Base-by-base conservation (phyloP, 2,113 vertebrate species). In the Lagopus muta region DNA sequence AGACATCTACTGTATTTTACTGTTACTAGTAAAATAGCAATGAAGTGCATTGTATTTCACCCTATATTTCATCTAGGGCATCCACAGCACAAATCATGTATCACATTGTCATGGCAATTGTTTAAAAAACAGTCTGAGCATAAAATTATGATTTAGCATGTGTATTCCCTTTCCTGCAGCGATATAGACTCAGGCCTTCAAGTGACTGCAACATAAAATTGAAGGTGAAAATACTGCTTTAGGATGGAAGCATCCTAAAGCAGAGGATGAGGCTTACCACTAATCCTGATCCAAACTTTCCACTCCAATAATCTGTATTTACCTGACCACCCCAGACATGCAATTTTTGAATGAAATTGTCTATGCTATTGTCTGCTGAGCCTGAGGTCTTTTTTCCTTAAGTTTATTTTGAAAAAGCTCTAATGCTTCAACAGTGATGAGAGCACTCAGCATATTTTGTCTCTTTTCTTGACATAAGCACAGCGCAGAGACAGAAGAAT, bases 21-120 rank as follows among this genome's bases (percentile, higher is more conserved):
- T 40, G 71, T 72, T 60, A 87, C 73, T 74, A 95, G 82, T 40
- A 47, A 48, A 81, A 95, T 92, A 96, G 70, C 84, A 91, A 72
- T 96, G 64, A 95, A 96, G 94, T 48, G 36, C 58, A 81, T 91
- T 94, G 69, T 30, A 80, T 93, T 95, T 92, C 84, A 81, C 55
- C 82, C 66, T 88, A 27, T 90, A 72, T 89, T 79, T 95, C 36
- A 91, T 93, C 91, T 90, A 89, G 54, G 74, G 32, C 66, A 96
- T 83, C 91, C 94, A 78, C 18, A 86, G 74, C 69, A 93, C 57
- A 92, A 94, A 83, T 94, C 71, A 69, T 60, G 73, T 47, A 32
- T 75, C 32, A 21, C n/a, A 38, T 92, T 89, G 25, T 82, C 62
- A 88, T 38, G 89, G 80, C 65, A 94, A 88, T 67, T 91, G 18